Evolutionary conservation across 2,797 vertebrate genomes (phyloP), one percentile per base, ranked within the genome.

Genomic region (Sebastes matsubarae): DNA sequence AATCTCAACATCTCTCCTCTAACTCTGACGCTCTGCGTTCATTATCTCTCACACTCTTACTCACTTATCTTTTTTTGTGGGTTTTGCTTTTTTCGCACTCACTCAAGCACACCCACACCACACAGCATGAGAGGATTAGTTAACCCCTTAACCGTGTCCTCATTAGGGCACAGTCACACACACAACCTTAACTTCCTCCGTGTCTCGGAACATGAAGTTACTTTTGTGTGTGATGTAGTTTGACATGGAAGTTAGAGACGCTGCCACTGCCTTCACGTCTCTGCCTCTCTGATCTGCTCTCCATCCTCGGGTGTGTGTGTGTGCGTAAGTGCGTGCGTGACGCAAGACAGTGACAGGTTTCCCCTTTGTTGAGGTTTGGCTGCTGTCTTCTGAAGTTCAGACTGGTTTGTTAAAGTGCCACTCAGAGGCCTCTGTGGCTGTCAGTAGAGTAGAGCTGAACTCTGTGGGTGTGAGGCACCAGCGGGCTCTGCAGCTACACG

Each of bases 401-500:
- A 79, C 16, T 3, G 57, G 75, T 92, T 91, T 90, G 84, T 82
- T 86, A 72, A 85, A 82, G 80, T 89, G 90, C 42, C 83, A 83
- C 75, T 91, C 88, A 81, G 61, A 5, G 70, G 38, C 60, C 32
- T 76, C 64, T 76, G 66, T 3, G 18, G 18, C 57, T 81, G 83
- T 85, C 75, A 77, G 69, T 55, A 4, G 36, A 55, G 63, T 7
- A 5, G 64, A 72, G 59, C 38, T 7, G 6, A 81, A 18, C 75
- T 32, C 63, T 55, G 68, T 32, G 78, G 54, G 60, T 8, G 34
- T 55, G 69, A 77, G 30, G 61, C 58, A 32, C 20, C 55, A 5
- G 55, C 57, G 27, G 8, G 14, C 32, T 70, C 24, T 18, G 24
- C 68, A 24, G 67, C 20, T 34, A 22, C 68, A 67, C 25, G 1